Conservation (phyloP, 2,888 invertebrate genomes). For the Eilema sororculum region DNA sequence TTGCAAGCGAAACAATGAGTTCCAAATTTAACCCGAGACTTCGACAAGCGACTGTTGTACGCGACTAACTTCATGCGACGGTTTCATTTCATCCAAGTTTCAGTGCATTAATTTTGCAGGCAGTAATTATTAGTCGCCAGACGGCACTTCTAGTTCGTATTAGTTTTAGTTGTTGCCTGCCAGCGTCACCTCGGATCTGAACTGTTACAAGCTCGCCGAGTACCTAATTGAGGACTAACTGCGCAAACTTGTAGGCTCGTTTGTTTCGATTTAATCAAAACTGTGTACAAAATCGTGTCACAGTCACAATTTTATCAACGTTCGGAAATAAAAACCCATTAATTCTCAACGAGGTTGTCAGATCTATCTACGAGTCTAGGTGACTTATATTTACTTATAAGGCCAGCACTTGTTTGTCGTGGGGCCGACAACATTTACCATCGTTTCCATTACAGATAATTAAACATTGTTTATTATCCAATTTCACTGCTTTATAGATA, state of each 20-base stretch:
- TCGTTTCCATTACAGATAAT: conserved; percentile 49
- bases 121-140: conserved; percentile 84
- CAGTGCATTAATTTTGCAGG: conserved; percentile 85
- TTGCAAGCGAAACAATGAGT: conserved; percentile 55
- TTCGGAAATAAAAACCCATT: conserved; percentile 36
- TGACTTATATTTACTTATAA: conserved; percentile 43
- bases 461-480: conserved; percentile 51
- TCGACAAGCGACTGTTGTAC: conserved; percentile 56
- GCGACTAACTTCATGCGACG: conserved; percentile 75
- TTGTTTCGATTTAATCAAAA: conserved; percentile 77
- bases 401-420: conserved; percentile 40
- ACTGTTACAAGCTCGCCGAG: conserved; percentile 66
- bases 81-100: conserved; percentile 85
- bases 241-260: conserved; percentile 75
- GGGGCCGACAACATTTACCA: conserved; percentile 40
- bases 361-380: conserved; percentile 29
- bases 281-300: conserved; percentile 47
- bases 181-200: conserved; percentile 68
- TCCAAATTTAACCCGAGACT: conserved; percentile 66
- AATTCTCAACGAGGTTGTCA: conserved; percentile 30
- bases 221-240: conserved; percentile 78
- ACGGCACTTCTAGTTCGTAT: conserved; percentile 80
- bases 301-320: conserved; percentile 32
- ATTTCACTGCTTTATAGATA: conserved; percentile 47
- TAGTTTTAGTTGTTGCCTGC: conserved; percentile 81